These are phyloP conservation scores for Melopsittacus undulatus DNA, from an alignment of 2,797 vertebrate species.

Conservation along the genomic window DNA sequence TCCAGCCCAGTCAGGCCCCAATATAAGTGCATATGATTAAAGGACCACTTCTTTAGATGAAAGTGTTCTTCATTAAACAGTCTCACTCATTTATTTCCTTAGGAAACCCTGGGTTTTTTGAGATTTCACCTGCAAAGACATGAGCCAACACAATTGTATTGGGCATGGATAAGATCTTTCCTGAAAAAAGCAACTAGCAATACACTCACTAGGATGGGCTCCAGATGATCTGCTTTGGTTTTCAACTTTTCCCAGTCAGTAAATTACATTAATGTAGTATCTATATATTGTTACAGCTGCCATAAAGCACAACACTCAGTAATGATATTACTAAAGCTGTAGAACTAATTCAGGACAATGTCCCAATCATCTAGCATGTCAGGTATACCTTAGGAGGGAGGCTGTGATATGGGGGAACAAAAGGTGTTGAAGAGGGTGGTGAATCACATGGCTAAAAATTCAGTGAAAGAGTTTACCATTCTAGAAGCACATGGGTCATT, in stretches of 20 bases:
- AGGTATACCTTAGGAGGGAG: background rate
- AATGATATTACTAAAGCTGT: background rate
- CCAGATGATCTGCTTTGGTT: background rate
- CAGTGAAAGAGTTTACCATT: background rate
- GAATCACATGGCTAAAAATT: background rate
- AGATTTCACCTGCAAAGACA: background rate
- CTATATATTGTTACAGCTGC: background rate
- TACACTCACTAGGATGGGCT: background rate
- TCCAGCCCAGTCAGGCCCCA: background rate
- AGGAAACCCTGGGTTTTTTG: background rate
- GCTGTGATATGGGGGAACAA: background rate
- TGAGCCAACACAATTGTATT: background rate
- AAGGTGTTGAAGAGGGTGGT: background rate
- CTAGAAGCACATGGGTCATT: background rate
- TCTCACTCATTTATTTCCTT: background rate
- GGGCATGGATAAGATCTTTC: background rate
- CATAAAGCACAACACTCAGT: background rate
- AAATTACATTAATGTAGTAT: background rate
- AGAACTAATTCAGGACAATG: accelerated
- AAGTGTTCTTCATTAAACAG: background rate
- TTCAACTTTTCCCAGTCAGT: background rate
- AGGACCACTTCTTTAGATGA: background rate
- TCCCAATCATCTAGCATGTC: background rate
- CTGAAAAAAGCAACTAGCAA: background rate
- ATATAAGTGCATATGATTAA: background rate